Evolutionary conservation across 2,888 invertebrate species (phyloP).

Genomic region (Rugalucina vietnamica): DNA sequence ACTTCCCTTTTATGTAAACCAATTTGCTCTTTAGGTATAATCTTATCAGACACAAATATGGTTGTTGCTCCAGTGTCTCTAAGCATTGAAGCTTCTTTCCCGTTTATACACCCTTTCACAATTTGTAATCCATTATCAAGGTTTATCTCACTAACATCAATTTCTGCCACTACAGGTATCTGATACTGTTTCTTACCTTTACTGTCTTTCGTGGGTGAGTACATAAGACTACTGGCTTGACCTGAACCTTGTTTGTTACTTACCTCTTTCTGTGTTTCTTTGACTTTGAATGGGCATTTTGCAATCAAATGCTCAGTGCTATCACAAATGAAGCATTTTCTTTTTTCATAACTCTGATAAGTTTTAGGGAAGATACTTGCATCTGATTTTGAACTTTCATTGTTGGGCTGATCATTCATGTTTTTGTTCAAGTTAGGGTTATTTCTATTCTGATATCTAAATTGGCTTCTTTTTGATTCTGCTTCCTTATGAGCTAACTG

Average conservation of each 20-base stretch:
- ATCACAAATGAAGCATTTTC: constrained; percentile 6
- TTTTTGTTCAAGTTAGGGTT: no score
- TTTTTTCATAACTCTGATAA: neutral
- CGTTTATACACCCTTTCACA: neutral
- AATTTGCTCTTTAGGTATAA: neutral
- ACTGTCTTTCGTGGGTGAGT: constrained; percentile 3
- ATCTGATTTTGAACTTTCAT: no score
- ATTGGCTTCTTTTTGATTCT: no score
- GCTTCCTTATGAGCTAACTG: no score
- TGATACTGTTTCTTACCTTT: neutral
- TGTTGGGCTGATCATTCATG: no score
- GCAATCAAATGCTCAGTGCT: constrained; percentile 21
- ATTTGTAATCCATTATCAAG: neutral
- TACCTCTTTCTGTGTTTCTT: neutral
- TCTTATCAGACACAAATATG: neutral
- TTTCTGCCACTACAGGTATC: neutral
- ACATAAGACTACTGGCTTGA: neutral
- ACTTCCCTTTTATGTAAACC: neutral
- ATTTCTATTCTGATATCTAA: no score
- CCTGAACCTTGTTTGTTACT: neutral
- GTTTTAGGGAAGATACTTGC: neutral
- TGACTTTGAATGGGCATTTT: constrained; percentile 11
- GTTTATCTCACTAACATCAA: neutral
- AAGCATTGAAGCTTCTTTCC: neutral
- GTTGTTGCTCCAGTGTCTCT: constrained; percentile 3